These are phyloP conservation scores for Zaprionus lineosus DNA, from an alignment of 2,888 invertebrate species.

Conservation along the genomic window DNA sequence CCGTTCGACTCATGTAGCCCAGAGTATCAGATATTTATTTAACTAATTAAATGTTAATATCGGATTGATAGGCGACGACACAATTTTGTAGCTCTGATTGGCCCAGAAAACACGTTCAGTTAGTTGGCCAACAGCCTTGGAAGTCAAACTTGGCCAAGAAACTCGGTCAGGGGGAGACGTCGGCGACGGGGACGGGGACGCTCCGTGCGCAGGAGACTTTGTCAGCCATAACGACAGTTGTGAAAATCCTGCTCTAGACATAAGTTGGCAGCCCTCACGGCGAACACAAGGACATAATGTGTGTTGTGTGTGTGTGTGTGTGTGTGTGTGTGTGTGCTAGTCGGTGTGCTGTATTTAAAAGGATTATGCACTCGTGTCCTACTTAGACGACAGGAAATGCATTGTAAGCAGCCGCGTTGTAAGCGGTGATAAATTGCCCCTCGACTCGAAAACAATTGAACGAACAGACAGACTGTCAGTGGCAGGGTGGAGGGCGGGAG, in stretches of 20 bases:
- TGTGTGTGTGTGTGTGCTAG: too few species aligned
- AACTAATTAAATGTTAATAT: conserved; percentile 48
- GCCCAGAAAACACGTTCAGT: too few species aligned
- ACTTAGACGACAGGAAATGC: conserved; percentile 58
- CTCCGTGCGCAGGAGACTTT: conserved; percentile 5
- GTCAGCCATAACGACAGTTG: conserved; percentile 2
- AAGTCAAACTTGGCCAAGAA: not conserved
- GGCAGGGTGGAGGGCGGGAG: conserved; percentile 1
- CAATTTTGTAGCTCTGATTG: conserved; percentile 8
- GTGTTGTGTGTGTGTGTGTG: too few species aligned
- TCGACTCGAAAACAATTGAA: conserved; percentile 72
- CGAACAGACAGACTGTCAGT: conserved; percentile 25
- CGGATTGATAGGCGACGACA: conserved; percentile 40
- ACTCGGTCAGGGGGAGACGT: not conserved
- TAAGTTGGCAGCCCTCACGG: conserved; percentile 35
- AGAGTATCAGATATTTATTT: conserved; percentile 36
- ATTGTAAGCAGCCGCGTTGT: conserved; percentile 63
- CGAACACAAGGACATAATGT: conserved; percentile 50
- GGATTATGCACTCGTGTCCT: conserved; percentile 68
- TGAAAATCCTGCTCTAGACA: conserved; percentile 15
- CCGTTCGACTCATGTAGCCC: too few species aligned
- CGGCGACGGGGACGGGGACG: too few species aligned
- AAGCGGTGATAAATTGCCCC: conserved; percentile 77
- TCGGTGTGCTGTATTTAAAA: conserved; percentile 68
- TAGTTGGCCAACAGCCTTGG: too few species aligned